phyloP scores from a whole-genome alignment of 2,797 vertebrate genomes.

The Leptatherina wallacei region DNA sequence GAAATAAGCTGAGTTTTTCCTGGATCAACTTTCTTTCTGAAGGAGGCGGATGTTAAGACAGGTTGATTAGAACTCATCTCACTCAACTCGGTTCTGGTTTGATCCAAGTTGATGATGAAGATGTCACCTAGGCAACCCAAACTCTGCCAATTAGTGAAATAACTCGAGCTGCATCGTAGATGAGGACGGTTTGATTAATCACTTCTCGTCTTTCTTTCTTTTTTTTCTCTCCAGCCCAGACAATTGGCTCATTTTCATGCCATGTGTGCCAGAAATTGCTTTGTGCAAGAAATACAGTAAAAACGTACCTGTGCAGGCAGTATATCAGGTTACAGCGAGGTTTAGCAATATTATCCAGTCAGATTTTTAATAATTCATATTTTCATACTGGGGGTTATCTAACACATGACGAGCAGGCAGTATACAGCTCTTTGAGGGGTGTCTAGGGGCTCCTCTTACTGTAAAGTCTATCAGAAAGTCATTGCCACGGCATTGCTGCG shows the following conservation, averaged over 20 bases:
- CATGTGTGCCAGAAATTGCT: slow-evolving; percentile 29
- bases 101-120: slow-evolving; percentile 71
- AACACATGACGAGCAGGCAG: slow-evolving; percentile 67
- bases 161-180: slow-evolving; percentile 76
- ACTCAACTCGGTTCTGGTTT: slow-evolving; percentile 46
- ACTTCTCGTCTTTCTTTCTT: slow-evolving; percentile 33
- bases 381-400: slow-evolving; percentile 70
- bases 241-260: slow-evolving; percentile 27
- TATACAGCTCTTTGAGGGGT: slow-evolving; percentile 51
- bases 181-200: slow-evolving; percentile 73
- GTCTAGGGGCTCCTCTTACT: slow-evolving; percentile 58
- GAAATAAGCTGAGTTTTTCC: slow-evolving; percentile 42
- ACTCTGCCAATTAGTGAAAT: slow-evolving; percentile 77
- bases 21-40: slow-evolving; percentile 29
- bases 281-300: slow-evolving; percentile 7
- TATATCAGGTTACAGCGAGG: slow-evolving; percentile 35
- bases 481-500: slow-evolving; percentile 56
- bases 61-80: slow-evolving; percentile 57
- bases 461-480: slow-evolving; percentile 65
- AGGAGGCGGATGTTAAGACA: slow-evolving; percentile 37
- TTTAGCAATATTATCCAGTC: slow-evolving; percentile 67
- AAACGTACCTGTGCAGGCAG: slow-evolving; percentile 18
- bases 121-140: slow-evolving; percentile 66
- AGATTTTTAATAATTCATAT: slow-evolving; percentile 75
- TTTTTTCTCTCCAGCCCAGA: slow-evolving; percentile 38